These are phyloP conservation scores for Dexiosoma caninum DNA, from an alignment of 2,888 invertebrate species.

Conservation along the genomic window DNA sequence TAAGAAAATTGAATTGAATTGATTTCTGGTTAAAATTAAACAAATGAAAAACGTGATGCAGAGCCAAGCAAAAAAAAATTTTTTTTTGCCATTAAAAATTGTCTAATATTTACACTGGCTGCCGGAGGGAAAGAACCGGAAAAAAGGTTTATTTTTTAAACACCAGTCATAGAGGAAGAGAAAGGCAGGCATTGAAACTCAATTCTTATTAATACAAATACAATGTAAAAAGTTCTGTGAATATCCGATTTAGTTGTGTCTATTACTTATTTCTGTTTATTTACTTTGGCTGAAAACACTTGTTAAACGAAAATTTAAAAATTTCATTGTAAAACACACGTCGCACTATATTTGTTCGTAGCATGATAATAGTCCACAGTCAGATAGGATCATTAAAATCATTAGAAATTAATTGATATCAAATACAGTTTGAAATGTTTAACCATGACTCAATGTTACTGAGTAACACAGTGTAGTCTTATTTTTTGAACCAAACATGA, in stretches of 20 bases:
- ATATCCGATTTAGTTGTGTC: background rate
- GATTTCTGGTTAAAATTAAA: slow-evolving; percentile 42
- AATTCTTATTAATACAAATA: slow-evolving; percentile 33
- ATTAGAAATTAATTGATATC: slow-evolving; percentile 39
- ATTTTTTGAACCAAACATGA: slow-evolving; percentile 15
- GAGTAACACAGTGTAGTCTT: slow-evolving; percentile 37
- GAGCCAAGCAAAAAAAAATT: background rate
- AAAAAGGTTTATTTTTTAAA: slow-evolving; percentile 40
- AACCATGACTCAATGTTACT: slow-evolving; percentile 39
- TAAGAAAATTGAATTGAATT: background rate
- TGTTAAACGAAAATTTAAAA: slow-evolving; percentile 21
- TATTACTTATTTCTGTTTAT: background rate
- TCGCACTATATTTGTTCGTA: slow-evolving; percentile 16
- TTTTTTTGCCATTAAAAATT: background rate
- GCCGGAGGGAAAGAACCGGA: slow-evolving; percentile 51
- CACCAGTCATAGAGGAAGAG: slow-evolving; percentile 17
- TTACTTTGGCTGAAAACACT: slow-evolving; percentile 27
- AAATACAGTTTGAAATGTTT: slow-evolving; percentile 19
- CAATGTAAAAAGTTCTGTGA: slow-evolving; percentile 8
- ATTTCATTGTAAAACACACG: slow-evolving; percentile 44
- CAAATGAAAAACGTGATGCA: slow-evolving; percentile 42
- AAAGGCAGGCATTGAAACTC: background rate
- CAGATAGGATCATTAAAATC: background rate
- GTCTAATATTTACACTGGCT: slow-evolving; percentile 54
- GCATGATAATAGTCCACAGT: background rate